phyloP scores from a whole-genome alignment of 2,888 invertebrate species.

The Pachycephus smyrnensis region DNA sequence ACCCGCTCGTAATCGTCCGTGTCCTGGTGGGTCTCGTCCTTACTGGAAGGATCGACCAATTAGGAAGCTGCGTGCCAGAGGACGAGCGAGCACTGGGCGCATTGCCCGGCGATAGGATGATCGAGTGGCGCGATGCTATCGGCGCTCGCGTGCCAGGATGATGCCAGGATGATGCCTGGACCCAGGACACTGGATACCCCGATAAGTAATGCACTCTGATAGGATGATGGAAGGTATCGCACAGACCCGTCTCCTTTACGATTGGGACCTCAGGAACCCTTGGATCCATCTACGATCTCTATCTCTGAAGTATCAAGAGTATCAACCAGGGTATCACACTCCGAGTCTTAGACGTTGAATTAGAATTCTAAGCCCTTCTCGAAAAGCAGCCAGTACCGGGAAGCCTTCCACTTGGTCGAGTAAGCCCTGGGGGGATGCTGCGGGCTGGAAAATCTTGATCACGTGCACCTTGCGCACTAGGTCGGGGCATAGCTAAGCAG shows the following conservation, averaged over 20 bases:
- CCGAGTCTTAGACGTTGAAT: background rate
- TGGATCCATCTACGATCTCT: background rate
- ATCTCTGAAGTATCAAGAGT: background rate
- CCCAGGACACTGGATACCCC: constrained; percentile 51
- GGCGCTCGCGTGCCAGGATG: constrained; percentile 57
- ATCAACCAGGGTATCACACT: background rate
- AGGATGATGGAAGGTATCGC: constrained; percentile 47
- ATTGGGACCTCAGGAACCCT: background rate
- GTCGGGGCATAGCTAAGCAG: background rate
- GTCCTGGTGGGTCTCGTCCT: background rate
- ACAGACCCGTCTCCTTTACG: background rate
- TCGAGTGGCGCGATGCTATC: constrained; percentile 58
- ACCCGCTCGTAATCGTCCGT: background rate
- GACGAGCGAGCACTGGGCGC: constrained; percentile 28
- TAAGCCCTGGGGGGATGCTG: background rate
- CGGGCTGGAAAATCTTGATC: background rate
- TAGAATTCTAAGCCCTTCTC: background rate
- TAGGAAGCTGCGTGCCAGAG: constrained; percentile 6
- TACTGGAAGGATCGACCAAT: constrained; percentile 11
- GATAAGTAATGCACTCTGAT: constrained; percentile 58
- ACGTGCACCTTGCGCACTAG: background rate
- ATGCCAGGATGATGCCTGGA: constrained; percentile 30
- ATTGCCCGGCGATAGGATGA: constrained; percentile 60
- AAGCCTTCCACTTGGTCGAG: background rate
- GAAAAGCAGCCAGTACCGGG: background rate